phyloP scores from a whole-genome alignment of 2,113 vertebrate species.

The Hyaena hyaena region DNA sequence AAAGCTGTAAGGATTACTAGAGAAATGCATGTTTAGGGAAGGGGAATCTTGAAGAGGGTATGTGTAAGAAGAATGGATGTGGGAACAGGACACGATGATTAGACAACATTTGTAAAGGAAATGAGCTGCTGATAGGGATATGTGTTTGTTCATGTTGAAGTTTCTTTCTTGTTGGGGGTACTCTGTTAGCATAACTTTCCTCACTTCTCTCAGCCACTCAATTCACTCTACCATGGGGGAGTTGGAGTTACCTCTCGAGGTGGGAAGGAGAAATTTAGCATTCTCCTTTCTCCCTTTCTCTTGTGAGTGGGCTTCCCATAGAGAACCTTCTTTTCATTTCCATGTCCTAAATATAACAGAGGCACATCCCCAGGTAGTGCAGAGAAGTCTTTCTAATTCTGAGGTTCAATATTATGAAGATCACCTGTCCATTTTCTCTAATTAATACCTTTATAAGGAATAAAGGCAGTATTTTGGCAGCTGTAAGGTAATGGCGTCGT shows the following conservation, averaged over 20 bases:
- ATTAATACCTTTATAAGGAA: neutral
- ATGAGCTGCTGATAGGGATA: neutral
- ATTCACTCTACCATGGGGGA: neutral
- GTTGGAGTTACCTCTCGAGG: neutral
- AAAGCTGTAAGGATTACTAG: neutral
- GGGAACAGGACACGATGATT: neutral
- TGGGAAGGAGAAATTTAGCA: neutral
- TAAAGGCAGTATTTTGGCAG: neutral
- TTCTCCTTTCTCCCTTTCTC: neutral
- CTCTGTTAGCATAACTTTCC: neutral
- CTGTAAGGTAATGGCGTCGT: neutral
- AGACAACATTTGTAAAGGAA: neutral
- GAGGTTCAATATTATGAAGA: neutral
- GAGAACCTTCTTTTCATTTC: neutral
- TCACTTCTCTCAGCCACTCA: neutral
- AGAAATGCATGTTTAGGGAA: neutral
- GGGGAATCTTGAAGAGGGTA: neutral
- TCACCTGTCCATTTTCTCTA: neutral
- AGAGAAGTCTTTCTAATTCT: neutral
- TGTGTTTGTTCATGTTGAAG: neutral
- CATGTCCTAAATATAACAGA: neutral
- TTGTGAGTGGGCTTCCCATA: neutral
- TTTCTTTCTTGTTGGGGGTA: no score
- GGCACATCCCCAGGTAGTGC: neutral
- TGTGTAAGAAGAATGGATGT: neutral